Conservation (phyloP, 2,113 vertebrate species). For the Pangasianodon hypophthalmus region DNA sequence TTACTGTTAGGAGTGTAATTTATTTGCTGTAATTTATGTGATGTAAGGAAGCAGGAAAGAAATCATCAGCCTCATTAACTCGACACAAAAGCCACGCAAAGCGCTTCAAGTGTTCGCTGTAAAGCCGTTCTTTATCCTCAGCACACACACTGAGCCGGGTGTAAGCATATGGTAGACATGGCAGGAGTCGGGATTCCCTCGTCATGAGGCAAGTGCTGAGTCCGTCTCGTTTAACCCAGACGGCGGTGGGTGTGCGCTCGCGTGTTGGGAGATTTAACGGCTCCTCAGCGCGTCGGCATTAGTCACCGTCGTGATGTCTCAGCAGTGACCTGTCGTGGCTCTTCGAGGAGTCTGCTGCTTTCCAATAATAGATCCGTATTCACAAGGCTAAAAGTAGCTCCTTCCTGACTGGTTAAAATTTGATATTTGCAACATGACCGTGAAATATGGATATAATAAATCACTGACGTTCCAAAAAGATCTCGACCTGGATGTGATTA, state of each 20-base stretch:
- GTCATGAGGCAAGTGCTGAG: background rate
- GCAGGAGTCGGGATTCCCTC: conserved; percentile 14
- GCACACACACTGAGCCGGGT: background rate
- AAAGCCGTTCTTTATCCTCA: background rate
- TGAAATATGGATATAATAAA: too few species aligned
- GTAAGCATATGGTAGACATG: conserved; percentile 9
- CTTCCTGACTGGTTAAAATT: background rate
- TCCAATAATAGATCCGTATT: background rate
- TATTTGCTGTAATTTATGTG: background rate
- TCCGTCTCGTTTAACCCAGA: conserved; percentile 10
- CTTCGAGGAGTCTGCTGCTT: background rate
- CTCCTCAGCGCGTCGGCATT: background rate
- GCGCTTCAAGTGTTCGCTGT: background rate
- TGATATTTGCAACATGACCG: background rate
- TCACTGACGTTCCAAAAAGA: background rate
- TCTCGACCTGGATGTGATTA: background rate
- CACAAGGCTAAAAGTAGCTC: background rate
- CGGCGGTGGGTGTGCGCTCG: background rate
- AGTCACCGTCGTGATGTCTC: background rate
- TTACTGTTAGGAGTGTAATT: background rate
- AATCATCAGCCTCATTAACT: conserved; percentile 2
- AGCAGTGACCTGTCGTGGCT: background rate
- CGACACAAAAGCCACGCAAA: background rate
- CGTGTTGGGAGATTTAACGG: background rate
- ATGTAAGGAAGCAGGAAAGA: background rate